Evolutionary conservation across 2,797 vertebrate species (phyloP), one percentile per base, ranked within the genome.

Genomic region (Rhabdophis nuchalis): DNA sequence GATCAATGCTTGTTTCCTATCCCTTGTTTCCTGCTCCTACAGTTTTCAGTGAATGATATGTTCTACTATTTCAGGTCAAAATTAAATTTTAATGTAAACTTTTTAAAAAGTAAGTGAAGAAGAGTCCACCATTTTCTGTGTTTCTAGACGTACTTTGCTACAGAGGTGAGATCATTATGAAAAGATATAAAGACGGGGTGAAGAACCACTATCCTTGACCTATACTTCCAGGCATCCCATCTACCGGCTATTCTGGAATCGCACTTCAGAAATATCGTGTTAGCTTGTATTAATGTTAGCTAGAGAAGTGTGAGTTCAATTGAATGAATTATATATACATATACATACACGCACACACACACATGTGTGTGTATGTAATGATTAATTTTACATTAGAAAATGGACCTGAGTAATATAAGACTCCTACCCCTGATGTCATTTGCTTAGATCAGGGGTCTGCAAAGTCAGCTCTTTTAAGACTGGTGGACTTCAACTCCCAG

Each of bases 381-480:
- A 64, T 89, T 41, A 23, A 94, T 72, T 58, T 94, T 92, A 13
- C 91, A 85, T 92, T 92, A 53, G 68, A 68, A 94, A 93, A 94
- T 72, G 14, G 87, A 60, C 10, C 36, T 14, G 56, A 0, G 0
- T 64, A 27, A 92, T 89, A 91, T 95, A 88, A 88, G 91, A 93
- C 12, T 36, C 41, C 72, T 13, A 0, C 27, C 56, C 87, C 90
- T 87, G 87, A 87, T 56, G 89, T 90, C 0, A 58, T 92, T 86
- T 60, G 91, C 60, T 93, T 93, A 88, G 92, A 77, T 77, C 92
- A 23, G n/a, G n/a, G n/a, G n/a, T n/a, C n/a, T n/a, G n/a, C n/a
- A n/a, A n/a, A n/a, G n/a, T n/a, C n/a, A n/a, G n/a, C n/a, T n/a
- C n/a, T n/a, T n/a, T n/a, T n/a, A n/a, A n/a, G n/a, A n/a, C n/a